These are phyloP conservation scores for Philereme vetulata DNA, from an alignment of 2,888 invertebrate species.

Conservation along the genomic window DNA sequence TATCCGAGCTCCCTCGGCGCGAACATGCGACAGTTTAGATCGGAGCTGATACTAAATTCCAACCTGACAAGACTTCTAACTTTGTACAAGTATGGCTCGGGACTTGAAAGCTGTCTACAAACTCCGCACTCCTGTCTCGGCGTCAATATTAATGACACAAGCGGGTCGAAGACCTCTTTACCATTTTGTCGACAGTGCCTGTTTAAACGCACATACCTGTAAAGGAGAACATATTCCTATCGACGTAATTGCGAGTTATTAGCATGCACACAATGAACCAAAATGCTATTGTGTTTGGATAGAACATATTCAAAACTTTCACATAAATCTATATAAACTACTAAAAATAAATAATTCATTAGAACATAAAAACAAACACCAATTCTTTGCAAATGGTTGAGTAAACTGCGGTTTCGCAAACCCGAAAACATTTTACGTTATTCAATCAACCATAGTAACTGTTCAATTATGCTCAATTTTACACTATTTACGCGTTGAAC, in stretches of 20 bases:
- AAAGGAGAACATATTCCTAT: constrained; percentile 46
- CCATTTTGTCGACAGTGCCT: constrained; percentile 50
- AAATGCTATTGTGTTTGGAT: constrained; percentile 34
- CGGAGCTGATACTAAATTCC: constrained; percentile 52
- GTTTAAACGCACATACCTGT: constrained; percentile 54
- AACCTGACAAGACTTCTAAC: constrained; percentile 38
- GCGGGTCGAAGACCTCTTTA: constrained; percentile 61
- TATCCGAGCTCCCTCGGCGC: constrained; percentile 50
- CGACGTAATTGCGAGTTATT: constrained; percentile 49
- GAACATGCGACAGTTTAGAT: constrained; percentile 57
- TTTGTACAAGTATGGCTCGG: constrained; percentile 50
- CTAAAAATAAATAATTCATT: constrained; percentile 24
- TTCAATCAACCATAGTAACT: constrained; percentile 25
- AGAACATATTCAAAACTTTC: constrained; percentile 44
- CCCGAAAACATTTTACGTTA: constrained; percentile 11
- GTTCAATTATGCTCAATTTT: constrained; percentile 23
- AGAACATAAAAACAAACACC: constrained; percentile 20
- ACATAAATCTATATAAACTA: constrained; percentile 33
- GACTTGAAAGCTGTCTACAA: constrained; percentile 57
- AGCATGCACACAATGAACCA: constrained; percentile 45
- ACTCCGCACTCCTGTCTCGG: constrained; percentile 37
- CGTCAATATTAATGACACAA: constrained; percentile 48
- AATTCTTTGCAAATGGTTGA: constrained; percentile 30
- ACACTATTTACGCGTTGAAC: constrained; percentile 13
- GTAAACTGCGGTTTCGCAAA: constrained; percentile 24